A percentile compares a stretch with the other conserved stretches of the same genome.
Evolutionary conservation across 2,113 vertebrate genomes (phyloP).

Genomic region (Solenodon paradoxus): DNA sequence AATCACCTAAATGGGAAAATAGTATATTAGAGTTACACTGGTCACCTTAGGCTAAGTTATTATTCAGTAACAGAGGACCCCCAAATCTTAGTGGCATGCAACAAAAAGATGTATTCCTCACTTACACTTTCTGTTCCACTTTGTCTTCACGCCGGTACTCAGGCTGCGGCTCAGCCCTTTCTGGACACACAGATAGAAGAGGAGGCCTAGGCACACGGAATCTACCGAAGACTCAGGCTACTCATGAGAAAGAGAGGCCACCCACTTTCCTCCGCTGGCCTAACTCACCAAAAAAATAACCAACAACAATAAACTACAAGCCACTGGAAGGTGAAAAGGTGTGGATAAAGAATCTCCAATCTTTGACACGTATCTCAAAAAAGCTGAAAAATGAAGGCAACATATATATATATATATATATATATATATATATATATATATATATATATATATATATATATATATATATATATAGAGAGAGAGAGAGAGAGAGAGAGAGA

Average conservation of each 20-base stretch:
- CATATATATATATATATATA: background rate
- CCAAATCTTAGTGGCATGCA: background rate
- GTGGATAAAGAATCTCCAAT: background rate
- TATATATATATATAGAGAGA: too few species aligned
- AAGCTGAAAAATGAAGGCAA: background rate
- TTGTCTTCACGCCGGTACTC: background rate
- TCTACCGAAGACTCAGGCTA: background rate
- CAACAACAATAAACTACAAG: background rate
- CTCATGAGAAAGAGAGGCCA: background rate
- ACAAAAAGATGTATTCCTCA: background rate
- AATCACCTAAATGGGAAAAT: background rate
- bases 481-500: too few species aligned
- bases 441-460: too few species aligned
- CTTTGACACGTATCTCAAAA: background rate
- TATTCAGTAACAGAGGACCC: background rate
- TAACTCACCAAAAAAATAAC: background rate
- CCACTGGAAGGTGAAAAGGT: background rate
- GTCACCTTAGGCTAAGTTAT: background rate
- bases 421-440: too few species aligned
- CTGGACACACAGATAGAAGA: background rate
- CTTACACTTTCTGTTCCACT: background rate
- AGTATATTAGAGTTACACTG: background rate
- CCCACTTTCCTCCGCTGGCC: background rate
- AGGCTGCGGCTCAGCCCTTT: background rate
- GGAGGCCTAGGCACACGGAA: background rate